These are phyloP conservation scores for Ginglymostoma cirratum DNA, from an alignment of 2,113 vertebrate species.

Conservation along the genomic window DNA sequence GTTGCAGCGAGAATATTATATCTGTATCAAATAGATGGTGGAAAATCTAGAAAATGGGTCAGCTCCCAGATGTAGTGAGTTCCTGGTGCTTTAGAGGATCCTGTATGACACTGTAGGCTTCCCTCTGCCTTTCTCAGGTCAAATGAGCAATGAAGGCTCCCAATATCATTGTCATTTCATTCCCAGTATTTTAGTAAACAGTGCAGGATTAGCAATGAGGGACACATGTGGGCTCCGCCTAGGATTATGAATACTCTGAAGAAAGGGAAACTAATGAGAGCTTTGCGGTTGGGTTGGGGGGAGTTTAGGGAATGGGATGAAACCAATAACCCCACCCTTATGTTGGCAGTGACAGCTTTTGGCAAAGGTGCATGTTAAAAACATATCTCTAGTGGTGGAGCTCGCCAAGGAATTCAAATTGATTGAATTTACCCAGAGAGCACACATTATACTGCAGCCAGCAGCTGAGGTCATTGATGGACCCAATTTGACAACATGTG, in stretches of 20 bases:
- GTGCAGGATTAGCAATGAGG: background rate
- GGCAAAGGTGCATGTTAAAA: background rate
- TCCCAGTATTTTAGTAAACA: background rate
- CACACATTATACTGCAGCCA: background rate
- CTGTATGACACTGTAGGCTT: background rate
- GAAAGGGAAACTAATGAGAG: background rate
- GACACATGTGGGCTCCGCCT: background rate
- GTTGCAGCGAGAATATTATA: background rate
- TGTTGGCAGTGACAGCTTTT: background rate
- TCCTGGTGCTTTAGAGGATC: background rate
- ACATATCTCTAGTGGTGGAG: background rate
- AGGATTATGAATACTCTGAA: background rate
- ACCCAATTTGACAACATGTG: background rate
- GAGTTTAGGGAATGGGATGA: background rate
- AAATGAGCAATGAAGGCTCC: background rate
- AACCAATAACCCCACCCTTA: background rate
- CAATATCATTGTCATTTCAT: constrained; percentile 4
- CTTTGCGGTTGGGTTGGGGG: background rate
- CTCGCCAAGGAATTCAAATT: background rate
- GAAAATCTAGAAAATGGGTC: background rate
- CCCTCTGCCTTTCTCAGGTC: background rate
- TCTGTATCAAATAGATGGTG: background rate
- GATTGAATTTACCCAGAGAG: background rate
- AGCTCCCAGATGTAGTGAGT: background rate
- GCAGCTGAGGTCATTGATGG: background rate